Percentiles rank a stretch among this genome's conserved stretches.
These are phyloP conservation scores for Antechinus flavipes DNA, from an alignment of 2,113 vertebrate species.

Conservation along the genomic window DNA sequence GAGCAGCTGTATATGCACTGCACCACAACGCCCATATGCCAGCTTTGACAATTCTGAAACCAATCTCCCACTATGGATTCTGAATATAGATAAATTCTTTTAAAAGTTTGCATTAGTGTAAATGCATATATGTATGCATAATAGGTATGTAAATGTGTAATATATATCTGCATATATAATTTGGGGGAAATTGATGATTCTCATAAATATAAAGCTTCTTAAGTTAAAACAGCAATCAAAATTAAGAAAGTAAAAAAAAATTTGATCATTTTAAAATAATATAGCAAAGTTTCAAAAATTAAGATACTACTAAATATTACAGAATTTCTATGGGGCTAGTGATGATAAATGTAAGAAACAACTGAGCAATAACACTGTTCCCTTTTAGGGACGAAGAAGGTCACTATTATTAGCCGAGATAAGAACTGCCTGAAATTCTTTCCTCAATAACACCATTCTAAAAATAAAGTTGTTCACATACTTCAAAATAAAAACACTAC, in stretches of 20 bases:
- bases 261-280: slow-evolving; percentile 40
- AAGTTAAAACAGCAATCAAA: slow-evolving; percentile 42
- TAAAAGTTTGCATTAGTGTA: neutral
- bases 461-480: slow-evolving; percentile 85
- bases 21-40: neutral
- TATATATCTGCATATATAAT: slow-evolving; percentile 16
- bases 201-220: slow-evolving; percentile 18
- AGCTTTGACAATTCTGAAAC: slow-evolving; percentile 13
- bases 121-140: neutral
- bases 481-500: slow-evolving; percentile 81
- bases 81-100: slow-evolving; percentile 24
- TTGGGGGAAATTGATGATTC: neutral
- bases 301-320: slow-evolving; percentile 56
- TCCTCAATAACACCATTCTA: slow-evolving; percentile 85
- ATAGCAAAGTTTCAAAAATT: slow-evolving; percentile 65
- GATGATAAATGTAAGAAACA: slow-evolving; percentile 55
- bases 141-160: neutral
- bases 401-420: slow-evolving; percentile 88
- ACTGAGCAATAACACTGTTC: slow-evolving; percentile 66
- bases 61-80: slow-evolving; percentile 19
- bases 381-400: slow-evolving; percentile 60
- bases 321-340: slow-evolving; percentile 53
- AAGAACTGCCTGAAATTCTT: slow-evolving; percentile 84
- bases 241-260: neutral
- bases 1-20: slow-evolving; percentile 1